Conservation (phyloP, 2,797 vertebrate species). For the Gallinago stenura region DNA sequence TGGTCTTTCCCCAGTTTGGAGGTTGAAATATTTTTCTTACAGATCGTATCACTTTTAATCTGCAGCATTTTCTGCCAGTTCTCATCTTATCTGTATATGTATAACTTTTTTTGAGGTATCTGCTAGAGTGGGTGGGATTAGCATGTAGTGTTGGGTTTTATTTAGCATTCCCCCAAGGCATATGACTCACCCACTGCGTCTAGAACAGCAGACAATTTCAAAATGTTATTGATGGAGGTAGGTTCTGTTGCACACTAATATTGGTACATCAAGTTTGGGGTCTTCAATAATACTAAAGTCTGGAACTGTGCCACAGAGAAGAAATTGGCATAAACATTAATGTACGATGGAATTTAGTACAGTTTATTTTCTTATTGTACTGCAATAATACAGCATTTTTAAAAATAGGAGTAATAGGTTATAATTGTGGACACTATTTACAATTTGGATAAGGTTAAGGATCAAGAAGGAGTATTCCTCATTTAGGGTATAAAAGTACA, state of each 20-base stretch:
- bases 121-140: slow-evolving; percentile 36
- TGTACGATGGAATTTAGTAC: neutral
- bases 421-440: neutral
- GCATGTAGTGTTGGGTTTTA: slow-evolving; percentile 26
- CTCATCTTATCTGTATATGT: neutral
- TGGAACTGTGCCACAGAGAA: neutral
- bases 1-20: neutral
- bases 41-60: neutral
- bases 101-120: slow-evolving; percentile 22
- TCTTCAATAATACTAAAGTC: neutral
- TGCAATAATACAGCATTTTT: neutral
- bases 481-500: neutral
- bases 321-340: neutral
- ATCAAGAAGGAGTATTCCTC: neutral
- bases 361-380: neutral
- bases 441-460: neutral
- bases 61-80: slow-evolving; percentile 18
- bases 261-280: neutral
- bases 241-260: neutral
- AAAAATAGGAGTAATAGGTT: neutral
- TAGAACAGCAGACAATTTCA: neutral
- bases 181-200: neutral
- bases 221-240: neutral
- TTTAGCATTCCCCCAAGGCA: slow-evolving; percentile 28
- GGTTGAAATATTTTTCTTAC: neutral